Evolutionary conservation across 2,113 vertebrate species (phyloP), one percentile per base, ranked within the genome.

Genomic region (Alethe diademata): DNA sequence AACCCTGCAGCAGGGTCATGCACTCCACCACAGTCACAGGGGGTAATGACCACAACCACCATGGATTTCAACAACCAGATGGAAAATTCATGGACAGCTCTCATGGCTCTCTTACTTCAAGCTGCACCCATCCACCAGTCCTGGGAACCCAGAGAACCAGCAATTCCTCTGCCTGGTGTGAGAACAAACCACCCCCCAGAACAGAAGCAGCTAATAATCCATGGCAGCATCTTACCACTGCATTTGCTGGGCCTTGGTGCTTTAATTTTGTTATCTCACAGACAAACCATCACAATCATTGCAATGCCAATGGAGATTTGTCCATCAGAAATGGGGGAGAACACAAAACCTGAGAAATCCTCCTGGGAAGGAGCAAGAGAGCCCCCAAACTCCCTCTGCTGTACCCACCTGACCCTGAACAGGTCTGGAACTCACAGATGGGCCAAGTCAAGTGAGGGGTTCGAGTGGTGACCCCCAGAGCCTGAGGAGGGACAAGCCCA

Each of bases 381-480:
- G 11, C 15, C 19, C 54, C 40, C 31, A 11, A 2, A 25, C 13
- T 24, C 33, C 11, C 57, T 15, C 17, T 69, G 93, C 57, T 22
- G 15, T 4, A 23, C 6, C 43, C 65, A 24, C 33, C 48, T 6
- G 47, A 19, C 72, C 2, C 2, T 5, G 40, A 20, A 10, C 18
- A 1, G 1, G 0, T 8, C 25, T 35, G 22, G 35, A 50, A 35
- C 25, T 10, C 60, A 13, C 0, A 1, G 65, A 16, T 8, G 31
- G n/a, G 53, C 6, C 25, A 19, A 4, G 19, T 6, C 67, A 25
- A 14, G 9, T 0, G 31, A 43, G 29, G 54, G 45, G 38, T 25
- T 3, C 17, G 64, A 40, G 18, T 3, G 47, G 51, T 6, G 19
- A 33, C 26, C 36, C 45, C 57, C 43, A 38, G 47, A 64, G 45